These are phyloP conservation scores for Cephus sareptanus DNA, from an alignment of 2,888 invertebrate genomes.

Conservation along the genomic window DNA sequence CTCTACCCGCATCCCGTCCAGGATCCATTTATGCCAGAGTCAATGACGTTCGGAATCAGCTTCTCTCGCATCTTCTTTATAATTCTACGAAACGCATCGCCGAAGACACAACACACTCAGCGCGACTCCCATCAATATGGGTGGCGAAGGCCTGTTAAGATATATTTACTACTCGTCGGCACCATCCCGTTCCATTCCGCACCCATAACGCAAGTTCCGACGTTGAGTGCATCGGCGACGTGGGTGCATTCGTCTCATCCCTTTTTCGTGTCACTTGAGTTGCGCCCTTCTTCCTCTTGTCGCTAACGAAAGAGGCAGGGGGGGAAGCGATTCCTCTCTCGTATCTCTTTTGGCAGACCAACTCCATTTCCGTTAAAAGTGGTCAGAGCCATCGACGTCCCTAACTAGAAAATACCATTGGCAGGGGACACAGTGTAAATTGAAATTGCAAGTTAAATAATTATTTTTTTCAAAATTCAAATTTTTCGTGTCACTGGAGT, in stretches of 20 bases:
- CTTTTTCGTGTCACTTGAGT: slow-evolving; percentile 1
- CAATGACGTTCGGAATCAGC: background rate
- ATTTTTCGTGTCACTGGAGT: background rate
- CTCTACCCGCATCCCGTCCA: background rate
- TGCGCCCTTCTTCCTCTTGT: background rate
- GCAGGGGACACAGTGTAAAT: background rate
- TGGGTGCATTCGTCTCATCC: slow-evolving; percentile 52
- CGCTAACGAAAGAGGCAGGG: background rate
- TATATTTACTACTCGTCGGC: slow-evolving; percentile 53
- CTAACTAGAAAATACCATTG: background rate
- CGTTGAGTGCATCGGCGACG: slow-evolving; percentile 59
- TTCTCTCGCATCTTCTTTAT: background rate
- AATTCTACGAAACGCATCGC: background rate
- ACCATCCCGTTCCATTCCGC: slow-evolving; percentile 47
- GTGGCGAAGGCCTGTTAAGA: slow-evolving; percentile 59
- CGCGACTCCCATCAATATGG: slow-evolving; percentile 62
- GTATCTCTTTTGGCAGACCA: background rate
- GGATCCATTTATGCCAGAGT: background rate
- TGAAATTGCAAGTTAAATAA: background rate
- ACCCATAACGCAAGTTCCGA: slow-evolving; percentile 15
- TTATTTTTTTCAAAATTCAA: no score
- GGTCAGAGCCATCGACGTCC: background rate
- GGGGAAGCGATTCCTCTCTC: background rate
- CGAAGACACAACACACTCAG: slow-evolving; percentile 64
- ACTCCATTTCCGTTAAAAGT: background rate